Evolutionary conservation across 2,888 invertebrate genomes (phyloP).

Genomic region (Tillus elongatus): DNA sequence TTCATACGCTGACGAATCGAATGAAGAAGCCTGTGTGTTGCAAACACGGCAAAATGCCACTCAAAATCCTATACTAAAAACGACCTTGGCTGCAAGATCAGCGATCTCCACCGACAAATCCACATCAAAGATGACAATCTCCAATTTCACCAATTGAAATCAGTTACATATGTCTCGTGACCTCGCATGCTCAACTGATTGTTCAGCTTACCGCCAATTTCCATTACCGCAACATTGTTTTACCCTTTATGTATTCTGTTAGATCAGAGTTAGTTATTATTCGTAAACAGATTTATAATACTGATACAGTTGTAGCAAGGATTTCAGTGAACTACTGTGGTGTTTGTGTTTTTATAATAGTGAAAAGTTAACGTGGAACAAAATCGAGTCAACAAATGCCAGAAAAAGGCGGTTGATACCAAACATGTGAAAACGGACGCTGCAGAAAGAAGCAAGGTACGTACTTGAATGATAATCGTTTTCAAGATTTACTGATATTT

Average conservation of each 20-base stretch:
- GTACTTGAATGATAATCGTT: background rate
- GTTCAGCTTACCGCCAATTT: too few relatives aligned
- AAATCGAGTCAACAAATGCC: background rate
- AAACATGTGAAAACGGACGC: slow-evolving; percentile 1
- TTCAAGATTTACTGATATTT: too few relatives aligned
- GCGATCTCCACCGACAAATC: slow-evolving; percentile 2
- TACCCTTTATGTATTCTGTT: too few relatives aligned
- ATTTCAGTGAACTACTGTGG: too few relatives aligned
- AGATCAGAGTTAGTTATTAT: too few relatives aligned
- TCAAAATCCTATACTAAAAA: background rate
- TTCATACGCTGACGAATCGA: background rate
- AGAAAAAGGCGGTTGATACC: background rate
- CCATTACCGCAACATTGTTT: too few relatives aligned
- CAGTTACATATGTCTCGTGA: background rate
- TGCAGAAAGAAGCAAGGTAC: slow-evolving; percentile 1
- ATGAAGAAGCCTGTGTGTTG: background rate
- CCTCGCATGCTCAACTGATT: background rate
- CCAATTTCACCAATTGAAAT: slow-evolving; percentile 1
- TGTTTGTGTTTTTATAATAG: background rate
- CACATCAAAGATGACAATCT: background rate
- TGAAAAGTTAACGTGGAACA: background rate
- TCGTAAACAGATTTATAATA: background rate
- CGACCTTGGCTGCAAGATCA: background rate
- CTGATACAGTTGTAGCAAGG: background rate
- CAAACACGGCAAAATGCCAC: background rate